Conservation (phyloP, 1,140 invertebrate species). For the Ectropis grisescens region DNA sequence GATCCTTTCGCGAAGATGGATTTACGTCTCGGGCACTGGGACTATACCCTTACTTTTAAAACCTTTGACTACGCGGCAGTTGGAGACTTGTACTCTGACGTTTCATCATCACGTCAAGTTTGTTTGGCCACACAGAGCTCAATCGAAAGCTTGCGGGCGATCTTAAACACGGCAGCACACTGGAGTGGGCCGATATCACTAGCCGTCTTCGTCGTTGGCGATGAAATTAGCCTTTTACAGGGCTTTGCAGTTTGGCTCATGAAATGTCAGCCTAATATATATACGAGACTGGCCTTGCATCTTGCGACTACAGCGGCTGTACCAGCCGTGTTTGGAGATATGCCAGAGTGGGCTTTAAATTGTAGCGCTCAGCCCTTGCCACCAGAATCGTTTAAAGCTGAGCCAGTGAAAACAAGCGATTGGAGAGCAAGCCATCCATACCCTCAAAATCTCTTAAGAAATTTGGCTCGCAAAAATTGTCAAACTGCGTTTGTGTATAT, state of each 20-base stretch:
- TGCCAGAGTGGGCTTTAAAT: slow-evolving; percentile 68
- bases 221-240: slow-evolving; percentile 78
- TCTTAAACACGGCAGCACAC: slow-evolving; percentile 82
- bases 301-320: slow-evolving; percentile 38
- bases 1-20: slow-evolving; percentile 73
- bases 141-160: slow-evolving; percentile 81
- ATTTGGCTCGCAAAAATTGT: slow-evolving; percentile 87
- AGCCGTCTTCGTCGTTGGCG: slow-evolving; percentile 84
- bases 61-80: slow-evolving; percentile 81
- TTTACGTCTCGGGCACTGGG: slow-evolving; percentile 79
- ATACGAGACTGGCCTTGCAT: slow-evolving; percentile 36
- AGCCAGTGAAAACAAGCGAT: slow-evolving; percentile 71
- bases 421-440: slow-evolving; percentile 84
- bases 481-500: slow-evolving; percentile 84
- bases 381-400: slow-evolving; percentile 51
- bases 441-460: slow-evolving; percentile 89
- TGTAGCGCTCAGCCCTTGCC: slow-evolving; percentile 38
- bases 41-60: slow-evolving; percentile 82
- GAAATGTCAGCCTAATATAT: slow-evolving; percentile 80
- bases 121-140: slow-evolving; percentile 89
- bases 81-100: slow-evolving; percentile 73
- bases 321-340: slow-evolving; percentile 72
- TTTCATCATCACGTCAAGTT: slow-evolving; percentile 73
- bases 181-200: slow-evolving; percentile 92
- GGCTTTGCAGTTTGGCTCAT: slow-evolving; percentile 82